A percentile compares a stretch with the other conserved stretches of the same genome.
phyloP scores from a whole-genome alignment of 2,797 vertebrate species.

The Taeniopygia guttata region DNA sequence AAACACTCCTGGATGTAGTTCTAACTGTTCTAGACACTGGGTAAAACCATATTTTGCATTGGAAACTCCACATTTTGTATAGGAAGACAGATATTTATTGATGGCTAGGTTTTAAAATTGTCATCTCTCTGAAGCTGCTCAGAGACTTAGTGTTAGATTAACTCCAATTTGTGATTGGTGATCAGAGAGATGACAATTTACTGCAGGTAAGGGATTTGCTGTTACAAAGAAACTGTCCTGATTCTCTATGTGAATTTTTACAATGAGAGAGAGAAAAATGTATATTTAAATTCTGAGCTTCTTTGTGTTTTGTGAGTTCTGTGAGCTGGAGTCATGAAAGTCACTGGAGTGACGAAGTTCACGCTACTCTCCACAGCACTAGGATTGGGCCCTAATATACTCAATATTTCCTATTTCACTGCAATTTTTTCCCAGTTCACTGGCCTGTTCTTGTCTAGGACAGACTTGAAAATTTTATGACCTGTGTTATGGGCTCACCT shows the following conservation, averaged over 20 bases:
- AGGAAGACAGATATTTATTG: background rate
- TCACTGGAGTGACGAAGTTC: background rate
- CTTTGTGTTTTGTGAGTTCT: background rate
- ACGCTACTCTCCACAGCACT: fast-evolving
- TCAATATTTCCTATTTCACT: background rate
- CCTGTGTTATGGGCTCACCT: background rate
- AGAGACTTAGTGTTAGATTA: background rate
- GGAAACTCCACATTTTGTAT: background rate
- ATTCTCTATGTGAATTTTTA: background rate
- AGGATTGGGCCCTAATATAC: background rate
- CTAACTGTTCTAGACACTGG: background rate
- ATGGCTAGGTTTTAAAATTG: background rate
- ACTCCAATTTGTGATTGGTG: background rate
- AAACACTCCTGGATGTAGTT: fast-evolving
- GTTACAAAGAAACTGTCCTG: background rate
- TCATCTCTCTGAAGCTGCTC: background rate
- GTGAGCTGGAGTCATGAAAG: background rate
- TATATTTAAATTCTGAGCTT: background rate
- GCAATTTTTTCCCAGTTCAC: background rate
- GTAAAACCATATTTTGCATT: background rate
- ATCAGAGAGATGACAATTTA: background rate
- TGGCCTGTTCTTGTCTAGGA: background rate
- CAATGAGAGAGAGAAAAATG: background rate
- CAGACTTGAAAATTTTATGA: background rate
- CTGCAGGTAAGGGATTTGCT: background rate